Conservation (phyloP, 2,888 invertebrate species). For the Branchinecta sandiegonensis region DNA sequence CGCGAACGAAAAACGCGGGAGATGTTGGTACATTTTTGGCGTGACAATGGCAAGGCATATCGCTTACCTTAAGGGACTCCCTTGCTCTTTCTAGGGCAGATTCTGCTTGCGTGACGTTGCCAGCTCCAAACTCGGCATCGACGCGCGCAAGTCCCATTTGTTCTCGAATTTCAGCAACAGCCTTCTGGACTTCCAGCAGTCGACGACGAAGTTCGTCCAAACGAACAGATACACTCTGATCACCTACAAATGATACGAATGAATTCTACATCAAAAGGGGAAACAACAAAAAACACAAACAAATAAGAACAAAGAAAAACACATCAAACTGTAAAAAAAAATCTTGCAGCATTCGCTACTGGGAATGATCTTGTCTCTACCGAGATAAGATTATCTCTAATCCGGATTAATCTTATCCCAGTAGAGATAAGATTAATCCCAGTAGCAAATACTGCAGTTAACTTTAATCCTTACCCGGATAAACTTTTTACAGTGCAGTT, state of each 20-base stretch:
- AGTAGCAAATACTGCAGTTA: no score
- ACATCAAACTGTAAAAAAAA: no score
- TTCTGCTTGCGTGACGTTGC: slow-evolving; percentile 49
- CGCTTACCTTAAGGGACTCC: slow-evolving; percentile 42
- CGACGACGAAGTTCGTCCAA: slow-evolving; percentile 7
- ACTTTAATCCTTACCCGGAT: no score
- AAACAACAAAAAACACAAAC: slow-evolving; percentile 13
- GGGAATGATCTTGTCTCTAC: no score
- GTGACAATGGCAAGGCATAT: neutral
- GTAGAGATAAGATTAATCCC: no score
- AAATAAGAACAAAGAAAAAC: no score
- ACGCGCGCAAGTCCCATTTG: slow-evolving; percentile 39
- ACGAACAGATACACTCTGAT: slow-evolving; percentile 24
- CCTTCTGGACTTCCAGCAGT: slow-evolving; percentile 42
- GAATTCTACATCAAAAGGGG: neutral
- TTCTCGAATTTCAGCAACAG: slow-evolving; percentile 44
- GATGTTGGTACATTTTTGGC: neutral
- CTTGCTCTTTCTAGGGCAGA: slow-evolving; percentile 49
- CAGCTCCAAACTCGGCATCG: slow-evolving; percentile 42
- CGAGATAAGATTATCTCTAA: no score
- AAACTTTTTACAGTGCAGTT: no score
- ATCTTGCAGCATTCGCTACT: no score
- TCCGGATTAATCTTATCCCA: no score
- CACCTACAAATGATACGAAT: slow-evolving; percentile 22
- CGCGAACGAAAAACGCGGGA: neutral